Percentiles rank a stretch among this genome's conserved stretches.
phyloP scores from a whole-genome alignment of 2,888 invertebrate genomes.

The Sipha maydis region DNA sequence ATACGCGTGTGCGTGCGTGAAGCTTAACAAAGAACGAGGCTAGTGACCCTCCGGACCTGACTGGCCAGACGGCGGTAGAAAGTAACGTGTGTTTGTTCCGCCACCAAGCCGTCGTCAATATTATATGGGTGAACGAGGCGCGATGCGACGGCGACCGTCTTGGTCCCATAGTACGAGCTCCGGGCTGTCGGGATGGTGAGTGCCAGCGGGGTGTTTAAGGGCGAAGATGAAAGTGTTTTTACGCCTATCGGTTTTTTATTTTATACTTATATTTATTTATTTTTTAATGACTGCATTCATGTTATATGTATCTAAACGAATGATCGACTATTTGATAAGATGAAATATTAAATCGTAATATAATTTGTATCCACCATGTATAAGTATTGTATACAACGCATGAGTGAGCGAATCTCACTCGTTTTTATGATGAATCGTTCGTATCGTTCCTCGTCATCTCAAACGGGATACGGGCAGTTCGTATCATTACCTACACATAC shows the following conservation, averaged over 20 bases:
- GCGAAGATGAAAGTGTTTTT: background rate
- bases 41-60: constrained; percentile 55
- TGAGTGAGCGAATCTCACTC: no score
- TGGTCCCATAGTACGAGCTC: background rate
- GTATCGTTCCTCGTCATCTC: no score
- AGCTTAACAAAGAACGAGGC: constrained; percentile 55
- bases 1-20: background rate
- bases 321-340: no score
- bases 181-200: background rate
- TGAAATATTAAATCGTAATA: no score
- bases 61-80: constrained; percentile 45
- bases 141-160: background rate
- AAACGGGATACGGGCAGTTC: no score
- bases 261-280: no score
- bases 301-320: no score
- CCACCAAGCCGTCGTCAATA: background rate
- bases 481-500: no score
- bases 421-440: no score
- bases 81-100: constrained; percentile 27
- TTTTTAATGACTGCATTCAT: no score
- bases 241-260: background rate
- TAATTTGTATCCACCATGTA: no score
- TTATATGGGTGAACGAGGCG: constrained; percentile 2
- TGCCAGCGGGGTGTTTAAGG: background rate
- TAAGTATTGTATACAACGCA: no score